Percentiles rank a stretch among this genome's conserved stretches.
Evolutionary conservation across 2,888 invertebrate species (phyloP).

Genomic region (Venusia cambrica): DNA sequence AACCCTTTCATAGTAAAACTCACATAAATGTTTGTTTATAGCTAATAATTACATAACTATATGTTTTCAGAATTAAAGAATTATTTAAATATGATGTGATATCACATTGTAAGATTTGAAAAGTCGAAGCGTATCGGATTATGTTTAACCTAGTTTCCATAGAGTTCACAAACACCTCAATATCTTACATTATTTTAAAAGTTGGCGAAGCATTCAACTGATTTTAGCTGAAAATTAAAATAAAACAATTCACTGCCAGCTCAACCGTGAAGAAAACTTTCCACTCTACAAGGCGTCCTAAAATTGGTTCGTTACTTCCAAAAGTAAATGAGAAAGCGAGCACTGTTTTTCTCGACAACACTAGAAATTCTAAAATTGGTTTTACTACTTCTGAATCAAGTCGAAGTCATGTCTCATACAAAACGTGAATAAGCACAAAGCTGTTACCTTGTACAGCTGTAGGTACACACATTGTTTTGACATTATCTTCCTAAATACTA

Average conservation of each 20-base stretch:
- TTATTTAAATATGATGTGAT: no score
- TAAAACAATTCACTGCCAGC: constrained; percentile 15
- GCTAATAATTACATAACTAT: no score
- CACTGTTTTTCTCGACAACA: no score
- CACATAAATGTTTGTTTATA: no score
- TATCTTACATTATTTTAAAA: constrained; percentile 20
- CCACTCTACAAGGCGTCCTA: constrained; percentile 18
- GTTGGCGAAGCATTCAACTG: constrained; percentile 18
- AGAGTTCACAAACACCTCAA: constrained; percentile 9
- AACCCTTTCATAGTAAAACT: no score
- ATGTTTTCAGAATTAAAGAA: no score
- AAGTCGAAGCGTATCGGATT: background rate
- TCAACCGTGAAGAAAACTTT: constrained; percentile 15
- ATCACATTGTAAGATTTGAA: background rate
- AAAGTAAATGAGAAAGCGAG: no score
- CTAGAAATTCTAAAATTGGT: no score
- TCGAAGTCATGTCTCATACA: no score
- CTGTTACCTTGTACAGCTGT: no score
- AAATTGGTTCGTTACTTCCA: constrained; percentile 11
- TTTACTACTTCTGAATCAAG: no score
- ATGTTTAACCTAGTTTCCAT: constrained; percentile 1
- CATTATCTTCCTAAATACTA: constrained; percentile 31
- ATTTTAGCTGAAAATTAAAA: constrained; percentile 23
- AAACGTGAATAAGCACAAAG: no score
- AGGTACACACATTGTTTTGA: constrained; percentile 27